Conservation (phyloP, 2,888 invertebrate species). For the Caenorhabditis wallacei region DNA sequence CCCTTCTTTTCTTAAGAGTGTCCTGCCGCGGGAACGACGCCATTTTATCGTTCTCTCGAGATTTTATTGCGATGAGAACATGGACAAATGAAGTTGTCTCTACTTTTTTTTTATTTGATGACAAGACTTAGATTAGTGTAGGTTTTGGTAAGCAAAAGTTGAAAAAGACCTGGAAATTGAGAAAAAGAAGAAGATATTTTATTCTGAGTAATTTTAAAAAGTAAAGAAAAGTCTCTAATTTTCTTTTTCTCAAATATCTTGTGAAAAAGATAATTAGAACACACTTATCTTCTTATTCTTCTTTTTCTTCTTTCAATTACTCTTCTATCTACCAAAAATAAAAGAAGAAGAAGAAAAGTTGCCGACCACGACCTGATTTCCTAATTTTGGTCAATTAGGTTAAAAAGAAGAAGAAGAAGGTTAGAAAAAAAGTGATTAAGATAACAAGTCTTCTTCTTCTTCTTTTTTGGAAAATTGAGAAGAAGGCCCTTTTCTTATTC, state of each 20-base stretch:
- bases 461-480: too few relatives aligned
- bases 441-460: too few relatives aligned
- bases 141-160: too few relatives aligned
- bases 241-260: background rate
- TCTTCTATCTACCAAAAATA: background rate
- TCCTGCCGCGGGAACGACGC: slow-evolving; percentile 21
- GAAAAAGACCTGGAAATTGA: too few relatives aligned
- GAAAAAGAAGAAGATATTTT: too few relatives aligned
- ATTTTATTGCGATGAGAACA: slow-evolving; percentile 14
- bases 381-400: background rate
- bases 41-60: slow-evolving; percentile 1
- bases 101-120: background rate
- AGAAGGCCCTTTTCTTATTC: too few relatives aligned
- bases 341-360: background rate
- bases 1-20: background rate
- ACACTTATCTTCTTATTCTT: background rate
- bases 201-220: too few relatives aligned
- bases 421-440: too few relatives aligned
- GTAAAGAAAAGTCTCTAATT: too few relatives aligned
- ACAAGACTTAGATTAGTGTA: too few relatives aligned
- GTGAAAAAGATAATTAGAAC: slow-evolving; percentile 17
- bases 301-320: background rate
- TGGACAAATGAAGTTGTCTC: background rate
- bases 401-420: too few relatives aligned
- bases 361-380: slow-evolving; percentile 3